Conservation (phyloP, 2,113 vertebrate species). For the Gambusia affinis region DNA sequence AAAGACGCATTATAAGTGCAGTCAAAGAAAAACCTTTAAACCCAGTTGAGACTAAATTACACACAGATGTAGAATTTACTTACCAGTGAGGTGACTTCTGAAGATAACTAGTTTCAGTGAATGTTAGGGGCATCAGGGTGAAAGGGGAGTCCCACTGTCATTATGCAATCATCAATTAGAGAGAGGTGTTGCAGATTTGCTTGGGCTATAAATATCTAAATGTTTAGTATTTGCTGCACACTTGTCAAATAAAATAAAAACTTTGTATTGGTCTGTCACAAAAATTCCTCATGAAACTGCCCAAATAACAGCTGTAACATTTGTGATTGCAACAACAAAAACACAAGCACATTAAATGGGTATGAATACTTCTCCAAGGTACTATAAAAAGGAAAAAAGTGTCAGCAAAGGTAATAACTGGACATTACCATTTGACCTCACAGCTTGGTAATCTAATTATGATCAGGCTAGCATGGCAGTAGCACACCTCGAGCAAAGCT, state of each 20-base stretch:
- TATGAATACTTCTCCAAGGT: not conserved
- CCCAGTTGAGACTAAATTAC: too few relatives aligned
- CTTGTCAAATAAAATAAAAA: not conserved
- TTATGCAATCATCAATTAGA: too few relatives aligned
- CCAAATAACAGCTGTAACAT: not conserved
- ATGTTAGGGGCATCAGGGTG: too few relatives aligned
- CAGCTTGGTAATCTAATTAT: not conserved
- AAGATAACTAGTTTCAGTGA: too few relatives aligned
- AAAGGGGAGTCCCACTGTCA: too few relatives aligned
- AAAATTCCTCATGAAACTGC: not conserved
- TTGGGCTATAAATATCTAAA: not conserved
- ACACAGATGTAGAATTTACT: too few relatives aligned
- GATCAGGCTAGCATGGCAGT: not conserved
- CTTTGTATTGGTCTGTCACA: not conserved
- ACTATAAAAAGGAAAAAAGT: not conserved
- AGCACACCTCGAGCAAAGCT: slow-evolving; percentile 1
- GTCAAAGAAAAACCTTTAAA: too few relatives aligned
- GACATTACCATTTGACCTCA: slow-evolving; percentile 1
- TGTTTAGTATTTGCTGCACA: not conserved
- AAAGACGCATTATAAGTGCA: too few relatives aligned
- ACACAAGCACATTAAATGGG: not conserved
- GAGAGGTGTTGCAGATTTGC: not conserved
- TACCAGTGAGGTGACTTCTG: too few relatives aligned
- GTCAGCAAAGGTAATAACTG: not conserved
- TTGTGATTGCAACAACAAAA: not conserved